A percentile compares a stretch with the other conserved stretches of the same genome.
These are phyloP conservation scores for Stenichneumon culpator DNA, from an alignment of 2,888 invertebrate genomes.

Conservation along the genomic window DNA sequence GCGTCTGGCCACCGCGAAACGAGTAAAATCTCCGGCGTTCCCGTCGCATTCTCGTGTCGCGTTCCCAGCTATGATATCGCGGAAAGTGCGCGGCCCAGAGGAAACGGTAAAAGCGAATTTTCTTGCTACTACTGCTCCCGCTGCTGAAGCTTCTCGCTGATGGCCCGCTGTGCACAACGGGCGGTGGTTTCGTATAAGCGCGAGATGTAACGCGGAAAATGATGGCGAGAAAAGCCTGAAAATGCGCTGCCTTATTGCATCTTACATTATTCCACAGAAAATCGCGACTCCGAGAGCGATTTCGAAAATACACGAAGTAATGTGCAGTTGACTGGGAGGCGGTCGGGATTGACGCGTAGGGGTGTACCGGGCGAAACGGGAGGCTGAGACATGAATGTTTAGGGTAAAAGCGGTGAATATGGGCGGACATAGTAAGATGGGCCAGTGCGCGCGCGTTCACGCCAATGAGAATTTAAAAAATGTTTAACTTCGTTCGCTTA, in stretches of 20 bases:
- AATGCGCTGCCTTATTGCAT: constrained; percentile 45
- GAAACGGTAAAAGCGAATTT: constrained; percentile 59
- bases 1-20: constrained; percentile 61
- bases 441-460: too few species aligned
- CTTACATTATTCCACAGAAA: constrained; percentile 22
- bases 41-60: constrained; percentile 8
- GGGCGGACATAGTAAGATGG: too few species aligned
- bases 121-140: constrained; percentile 9
- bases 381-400: too few species aligned
- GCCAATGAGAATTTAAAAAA: too few species aligned
- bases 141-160: constrained; percentile 15
- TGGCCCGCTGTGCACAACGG: constrained; percentile 35
- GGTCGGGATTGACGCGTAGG: neutral
- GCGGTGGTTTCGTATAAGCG: constrained; percentile 36
- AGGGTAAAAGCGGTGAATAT: too few species aligned
- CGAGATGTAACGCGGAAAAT: constrained; percentile 46
- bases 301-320: constrained; percentile 4
- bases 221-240: constrained; percentile 35
- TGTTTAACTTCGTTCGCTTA: too few species aligned
- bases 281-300: constrained; percentile 25
- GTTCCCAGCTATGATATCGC: constrained; percentile 24
- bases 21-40: constrained; percentile 34
- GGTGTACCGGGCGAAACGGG: too few species aligned
- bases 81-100: constrained; percentile 29
- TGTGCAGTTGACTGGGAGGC: neutral